phyloP scores from a whole-genome alignment of 2,113 vertebrate genomes.

The Gadus chalcogrammus region DNA sequence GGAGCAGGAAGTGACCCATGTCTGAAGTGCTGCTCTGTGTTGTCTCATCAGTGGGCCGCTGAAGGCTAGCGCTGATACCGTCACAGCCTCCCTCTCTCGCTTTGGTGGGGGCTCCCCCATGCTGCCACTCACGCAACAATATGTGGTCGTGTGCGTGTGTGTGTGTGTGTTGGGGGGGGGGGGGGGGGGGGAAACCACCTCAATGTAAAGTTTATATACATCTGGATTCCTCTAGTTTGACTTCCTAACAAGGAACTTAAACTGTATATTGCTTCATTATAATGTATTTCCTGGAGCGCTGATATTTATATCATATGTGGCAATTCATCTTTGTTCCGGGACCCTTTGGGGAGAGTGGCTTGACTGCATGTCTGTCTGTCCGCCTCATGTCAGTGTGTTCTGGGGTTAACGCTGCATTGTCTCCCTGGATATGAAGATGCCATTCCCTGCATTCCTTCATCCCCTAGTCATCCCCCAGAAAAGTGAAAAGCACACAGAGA shows the following conservation, averaged over 20 bases:
- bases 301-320: too few species aligned
- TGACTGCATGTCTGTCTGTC: constrained; percentile 11
- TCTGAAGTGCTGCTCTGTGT: constrained; percentile 66
- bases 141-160: too few species aligned
- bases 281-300: neutral
- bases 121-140: neutral
- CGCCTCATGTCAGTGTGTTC: neutral
- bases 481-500: neutral
- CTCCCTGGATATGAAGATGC: constrained; percentile 14
- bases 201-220: too few species aligned
- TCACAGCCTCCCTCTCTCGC: constrained; percentile 41
- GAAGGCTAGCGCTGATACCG: constrained; percentile 56
- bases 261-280: too few species aligned
- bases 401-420: constrained; percentile 1
- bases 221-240: too few species aligned
- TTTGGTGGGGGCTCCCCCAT: neutral
- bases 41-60: constrained; percentile 60
- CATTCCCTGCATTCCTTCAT: constrained; percentile 41
- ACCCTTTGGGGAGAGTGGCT: too few species aligned
- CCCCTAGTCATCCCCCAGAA: constrained; percentile 7
- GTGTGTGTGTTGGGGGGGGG: too few species aligned
- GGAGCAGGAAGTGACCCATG: constrained; percentile 64
- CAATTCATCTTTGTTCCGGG: too few species aligned
- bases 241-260: too few species aligned
- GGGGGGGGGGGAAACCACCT: too few species aligned